These are phyloP conservation scores for Hemithea aestivaria DNA, from an alignment of 2,888 invertebrate species.

Conservation along the genomic window DNA sequence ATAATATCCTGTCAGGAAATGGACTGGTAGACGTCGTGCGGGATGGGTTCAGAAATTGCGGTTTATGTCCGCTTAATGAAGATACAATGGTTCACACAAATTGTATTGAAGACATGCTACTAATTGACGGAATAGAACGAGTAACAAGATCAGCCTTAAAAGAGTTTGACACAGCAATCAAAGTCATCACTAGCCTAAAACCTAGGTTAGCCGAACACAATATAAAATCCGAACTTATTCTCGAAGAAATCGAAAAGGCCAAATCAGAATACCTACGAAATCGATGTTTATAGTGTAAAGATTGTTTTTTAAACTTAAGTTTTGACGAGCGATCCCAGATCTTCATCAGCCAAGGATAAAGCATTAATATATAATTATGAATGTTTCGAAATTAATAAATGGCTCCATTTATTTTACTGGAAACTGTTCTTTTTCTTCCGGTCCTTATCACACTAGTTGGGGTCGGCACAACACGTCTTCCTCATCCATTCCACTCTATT, in stretches of 20 bases:
- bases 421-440: too few species aligned
- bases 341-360: too few species aligned
- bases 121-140: neutral
- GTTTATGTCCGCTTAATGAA: constrained; percentile 5
- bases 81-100: constrained; percentile 1
- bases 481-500: too few species aligned
- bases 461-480: too few species aligned
- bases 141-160: neutral
- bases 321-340: too few species aligned
- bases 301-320: too few species aligned
- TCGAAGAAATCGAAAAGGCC: neutral
- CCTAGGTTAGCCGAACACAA: neutral
- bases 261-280: too few species aligned
- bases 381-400: too few species aligned
- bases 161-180: constrained; percentile 1
- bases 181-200: neutral
- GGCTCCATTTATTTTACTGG: too few species aligned
- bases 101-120: constrained; percentile 1
- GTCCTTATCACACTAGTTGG: too few species aligned
- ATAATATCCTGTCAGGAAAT: neutral
- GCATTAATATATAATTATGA: too few species aligned
- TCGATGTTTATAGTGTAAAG: too few species aligned
- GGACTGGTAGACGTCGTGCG: neutral
- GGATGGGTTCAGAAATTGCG: constrained; percentile 2
- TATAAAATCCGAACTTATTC: neutral